Conservation (phyloP, 1,140 invertebrate genomes). For the Chymomyza costata region DNA sequence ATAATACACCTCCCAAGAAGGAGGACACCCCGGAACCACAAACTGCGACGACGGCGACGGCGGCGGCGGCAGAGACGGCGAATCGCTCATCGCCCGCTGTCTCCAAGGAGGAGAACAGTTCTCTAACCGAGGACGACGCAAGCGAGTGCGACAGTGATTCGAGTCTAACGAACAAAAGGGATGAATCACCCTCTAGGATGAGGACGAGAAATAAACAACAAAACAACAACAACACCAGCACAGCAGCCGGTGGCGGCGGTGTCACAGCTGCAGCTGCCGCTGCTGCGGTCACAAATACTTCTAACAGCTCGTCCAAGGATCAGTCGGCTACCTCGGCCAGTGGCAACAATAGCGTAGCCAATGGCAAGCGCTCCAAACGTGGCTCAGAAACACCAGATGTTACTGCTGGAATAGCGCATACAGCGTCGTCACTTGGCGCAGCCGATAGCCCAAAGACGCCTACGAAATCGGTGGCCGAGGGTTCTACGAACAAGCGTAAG, state of each 20-base stretch:
- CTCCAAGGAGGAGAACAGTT: conserved; percentile 85
- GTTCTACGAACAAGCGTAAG: conserved; percentile 79
- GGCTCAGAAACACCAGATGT: conserved; percentile 85
- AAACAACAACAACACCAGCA: conserved; percentile 44
- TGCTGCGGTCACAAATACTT: conserved; percentile 31
- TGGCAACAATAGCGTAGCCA: conserved; percentile 79
- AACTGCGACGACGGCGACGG: conserved; percentile 72
- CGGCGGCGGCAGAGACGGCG: conserved; percentile 74
- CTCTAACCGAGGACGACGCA: conserved; percentile 93
- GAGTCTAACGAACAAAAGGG: conserved; percentile 81
- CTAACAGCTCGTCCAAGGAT: conserved; percentile 44
- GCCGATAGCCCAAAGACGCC: conserved; percentile 78
- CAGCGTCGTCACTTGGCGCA: conserved; percentile 27
- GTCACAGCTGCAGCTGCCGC: conserved; percentile 32
- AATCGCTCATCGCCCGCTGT: conserved; percentile 79
- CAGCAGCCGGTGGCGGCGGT: conserved; percentile 27
- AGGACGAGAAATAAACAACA: conserved; percentile 87
- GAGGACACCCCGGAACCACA: conserved; percentile 75
- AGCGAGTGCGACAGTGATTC: conserved; percentile 96
- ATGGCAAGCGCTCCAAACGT: conserved; percentile 80
- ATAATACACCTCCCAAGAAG: conserved; percentile 76
- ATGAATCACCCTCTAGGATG: conserved; percentile 89
- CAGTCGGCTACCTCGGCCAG: conserved; percentile 30
- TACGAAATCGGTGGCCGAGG: conserved; percentile 77
- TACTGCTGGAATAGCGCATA: conserved; percentile 29